These are phyloP conservation scores for Schizaphis graminum DNA, from an alignment of 2,888 invertebrate species.

Conservation along the genomic window DNA sequence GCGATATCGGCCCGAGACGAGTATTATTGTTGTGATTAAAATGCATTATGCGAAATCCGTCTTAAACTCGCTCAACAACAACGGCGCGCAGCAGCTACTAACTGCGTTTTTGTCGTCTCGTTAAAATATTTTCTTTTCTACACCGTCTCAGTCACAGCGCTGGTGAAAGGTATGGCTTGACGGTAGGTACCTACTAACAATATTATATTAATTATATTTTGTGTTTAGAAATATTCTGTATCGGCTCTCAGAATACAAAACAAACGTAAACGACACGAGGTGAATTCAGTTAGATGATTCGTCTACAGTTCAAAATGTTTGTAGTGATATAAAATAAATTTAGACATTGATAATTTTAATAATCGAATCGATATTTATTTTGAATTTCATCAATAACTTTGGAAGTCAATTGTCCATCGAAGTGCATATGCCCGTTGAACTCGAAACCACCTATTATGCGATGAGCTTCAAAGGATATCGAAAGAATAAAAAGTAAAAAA, in stretches of 20 bases:
- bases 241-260: background rate
- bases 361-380: background rate
- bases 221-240: background rate
- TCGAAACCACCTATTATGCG: no score
- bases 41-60: background rate
- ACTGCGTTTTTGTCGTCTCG: background rate
- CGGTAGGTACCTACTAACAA: background rate
- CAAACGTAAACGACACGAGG: background rate
- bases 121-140: background rate
- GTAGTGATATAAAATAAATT: background rate
- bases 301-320: background rate
- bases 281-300: background rate
- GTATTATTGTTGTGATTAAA: background rate
- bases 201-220: background rate
- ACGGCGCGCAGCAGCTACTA: background rate
- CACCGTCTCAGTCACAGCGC: background rate
- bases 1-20: background rate
- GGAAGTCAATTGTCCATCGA: background rate
- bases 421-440: no score
- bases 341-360: background rate
- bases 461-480: no score
- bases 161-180: background rate
- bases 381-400: background rate
- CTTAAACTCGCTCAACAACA: background rate
- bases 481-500: background rate